A percentile compares a stretch with the other conserved stretches of the same genome.
Conservation (phyloP, 2,888 invertebrate species). For the Eristalis pertinax region DNA sequence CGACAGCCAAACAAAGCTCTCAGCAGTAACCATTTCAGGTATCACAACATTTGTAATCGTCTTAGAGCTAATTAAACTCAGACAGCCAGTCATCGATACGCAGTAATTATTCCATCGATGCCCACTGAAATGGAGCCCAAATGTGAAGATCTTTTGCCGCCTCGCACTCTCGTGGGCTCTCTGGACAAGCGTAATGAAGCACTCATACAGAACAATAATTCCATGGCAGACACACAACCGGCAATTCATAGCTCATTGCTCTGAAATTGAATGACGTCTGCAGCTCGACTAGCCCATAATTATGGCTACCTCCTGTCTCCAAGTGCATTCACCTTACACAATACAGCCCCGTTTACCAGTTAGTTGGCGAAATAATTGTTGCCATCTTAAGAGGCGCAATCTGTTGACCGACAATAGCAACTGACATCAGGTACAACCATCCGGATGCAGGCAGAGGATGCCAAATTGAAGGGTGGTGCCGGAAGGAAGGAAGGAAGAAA, state of each 20-base stretch:
- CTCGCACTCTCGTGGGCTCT: neutral
- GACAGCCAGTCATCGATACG: constrained; percentile 5
- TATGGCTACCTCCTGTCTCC: neutral
- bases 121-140: neutral
- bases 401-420: constrained; percentile 26
- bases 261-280: neutral
- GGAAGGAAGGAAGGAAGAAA: constrained; percentile 34
- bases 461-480: constrained; percentile 5
- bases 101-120: constrained; percentile 12
- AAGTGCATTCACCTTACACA: neutral
- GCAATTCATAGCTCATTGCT: neutral
- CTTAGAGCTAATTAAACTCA: constrained; percentile 10
- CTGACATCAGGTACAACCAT: constrained; percentile 20
- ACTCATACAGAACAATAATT: constrained; percentile 25
- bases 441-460: constrained; percentile 14
- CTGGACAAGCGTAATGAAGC: neutral
- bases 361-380: constrained; percentile 51
- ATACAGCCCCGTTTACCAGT: neutral
- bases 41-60: neutral
- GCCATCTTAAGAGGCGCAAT: constrained; percentile 45
- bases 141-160: constrained; percentile 14
- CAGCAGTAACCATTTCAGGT: neutral
- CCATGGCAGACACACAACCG: neutral
- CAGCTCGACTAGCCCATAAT: neutral
- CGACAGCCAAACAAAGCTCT: neutral